Evolutionary conservation across 1,140 invertebrate genomes (phyloP).

Genomic region (Rhyacophila brunnea): DNA sequence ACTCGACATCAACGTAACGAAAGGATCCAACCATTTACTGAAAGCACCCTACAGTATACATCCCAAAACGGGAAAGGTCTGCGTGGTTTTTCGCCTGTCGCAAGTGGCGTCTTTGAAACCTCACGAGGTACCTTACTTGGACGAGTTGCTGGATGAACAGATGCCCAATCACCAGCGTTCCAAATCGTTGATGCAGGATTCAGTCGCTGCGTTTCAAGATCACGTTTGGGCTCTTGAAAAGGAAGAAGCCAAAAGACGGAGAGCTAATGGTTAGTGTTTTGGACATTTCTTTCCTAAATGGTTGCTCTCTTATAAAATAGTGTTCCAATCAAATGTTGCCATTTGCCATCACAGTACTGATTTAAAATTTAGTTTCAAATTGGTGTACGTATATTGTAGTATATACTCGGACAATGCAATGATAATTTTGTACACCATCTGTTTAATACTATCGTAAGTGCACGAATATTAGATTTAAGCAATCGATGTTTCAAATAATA

Average conservation of each 20-base stretch:
- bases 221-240: constrained; percentile 53
- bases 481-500: too few relatives aligned
- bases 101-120: constrained; percentile 46
- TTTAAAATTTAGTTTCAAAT: too few relatives aligned
- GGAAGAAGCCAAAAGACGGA: constrained; percentile 47
- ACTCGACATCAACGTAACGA: constrained; percentile 94
- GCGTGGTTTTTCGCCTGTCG: constrained; percentile 60
- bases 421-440: too few relatives aligned
- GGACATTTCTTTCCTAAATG: too few relatives aligned
- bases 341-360: too few relatives aligned
- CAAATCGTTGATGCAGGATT: constrained; percentile 45
- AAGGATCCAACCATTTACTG: constrained; percentile 94
- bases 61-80: constrained; percentile 95
- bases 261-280: constrained; percentile 8
- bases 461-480: too few relatives aligned
- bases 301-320: too few relatives aligned
- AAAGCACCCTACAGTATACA: constrained; percentile 98
- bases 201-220: constrained; percentile 50
- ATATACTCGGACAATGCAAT: too few relatives aligned
- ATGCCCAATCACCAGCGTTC: constrained; percentile 42
- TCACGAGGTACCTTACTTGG: constrained; percentile 46
- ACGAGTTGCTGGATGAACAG: constrained; percentile 47
- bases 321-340: too few relatives aligned
- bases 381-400: too few relatives aligned
- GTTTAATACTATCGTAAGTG: too few relatives aligned